Percentiles rank a stretch among this genome's conserved stretches.
Conservation (phyloP, 2,888 invertebrate genomes). For the Tetragnatha montana region DNA sequence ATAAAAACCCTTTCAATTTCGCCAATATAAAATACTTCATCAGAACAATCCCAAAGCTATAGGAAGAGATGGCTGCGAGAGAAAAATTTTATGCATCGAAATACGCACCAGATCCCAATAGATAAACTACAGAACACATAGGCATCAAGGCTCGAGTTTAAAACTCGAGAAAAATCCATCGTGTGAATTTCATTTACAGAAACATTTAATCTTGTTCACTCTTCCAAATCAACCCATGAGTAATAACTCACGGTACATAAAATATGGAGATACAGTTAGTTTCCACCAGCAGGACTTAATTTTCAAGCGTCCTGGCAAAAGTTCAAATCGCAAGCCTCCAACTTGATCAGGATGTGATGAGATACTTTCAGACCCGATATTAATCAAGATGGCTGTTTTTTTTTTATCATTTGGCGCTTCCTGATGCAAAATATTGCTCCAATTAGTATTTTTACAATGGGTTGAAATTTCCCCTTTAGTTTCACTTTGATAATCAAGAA, state of each 20-base stretch:
- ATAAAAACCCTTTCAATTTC: too few relatives aligned
- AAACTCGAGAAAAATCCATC: neutral
- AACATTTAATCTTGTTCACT: conserved; percentile 1
- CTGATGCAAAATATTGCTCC: neutral
- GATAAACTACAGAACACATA: neutral
- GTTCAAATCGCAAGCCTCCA: neutral
- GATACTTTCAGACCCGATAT: neutral
- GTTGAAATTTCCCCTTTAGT: too few relatives aligned
- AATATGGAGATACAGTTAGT: neutral
- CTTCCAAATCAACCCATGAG: neutral
- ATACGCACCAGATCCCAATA: neutral
- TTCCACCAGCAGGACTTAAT: neutral
- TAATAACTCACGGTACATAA: neutral
- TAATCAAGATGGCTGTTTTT: neutral
- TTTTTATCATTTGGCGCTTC: neutral
- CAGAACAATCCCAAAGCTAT: too few relatives aligned
- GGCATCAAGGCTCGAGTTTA: neutral
- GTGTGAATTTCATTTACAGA: conserved; percentile 1
- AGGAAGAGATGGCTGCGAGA: too few relatives aligned
- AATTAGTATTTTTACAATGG: neutral
- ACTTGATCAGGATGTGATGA: neutral
- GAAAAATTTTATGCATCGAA: neutral
- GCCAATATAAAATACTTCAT: too few relatives aligned
- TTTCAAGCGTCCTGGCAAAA: neutral
- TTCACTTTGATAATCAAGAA: too few relatives aligned